Percentiles rank a stretch among this genome's conserved stretches.
Conservation (phyloP, 2,797 vertebrate species). For the Synaphobranchus kaupii region DNA sequence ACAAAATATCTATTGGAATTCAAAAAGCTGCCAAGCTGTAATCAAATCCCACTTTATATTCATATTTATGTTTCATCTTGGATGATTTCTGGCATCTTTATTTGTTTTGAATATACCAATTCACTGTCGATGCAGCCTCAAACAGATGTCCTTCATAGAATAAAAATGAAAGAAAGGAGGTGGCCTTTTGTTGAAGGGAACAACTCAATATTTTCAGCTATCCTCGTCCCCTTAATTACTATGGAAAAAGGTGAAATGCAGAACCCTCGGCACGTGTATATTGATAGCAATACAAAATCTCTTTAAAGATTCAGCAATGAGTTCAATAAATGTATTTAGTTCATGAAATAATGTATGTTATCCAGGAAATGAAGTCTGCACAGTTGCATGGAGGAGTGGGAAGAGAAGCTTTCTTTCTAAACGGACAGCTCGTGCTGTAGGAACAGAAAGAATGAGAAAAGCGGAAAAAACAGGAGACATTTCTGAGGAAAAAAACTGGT, state of each 20-base stretch:
- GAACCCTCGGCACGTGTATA: constrained; percentile 57
- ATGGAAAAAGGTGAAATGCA: constrained; percentile 45
- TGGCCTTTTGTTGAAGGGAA: constrained; percentile 42
- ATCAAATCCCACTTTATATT: not conserved
- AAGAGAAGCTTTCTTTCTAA: not conserved
- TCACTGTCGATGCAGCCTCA: not conserved
- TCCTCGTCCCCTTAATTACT: constrained; percentile 38
- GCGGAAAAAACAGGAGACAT: not conserved
- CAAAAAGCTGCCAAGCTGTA: not conserved
- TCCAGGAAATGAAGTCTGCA: constrained; percentile 35
- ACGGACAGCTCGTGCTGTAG: not conserved
- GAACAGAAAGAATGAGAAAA: not conserved
- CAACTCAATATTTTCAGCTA: constrained; percentile 44
- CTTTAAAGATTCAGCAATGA: constrained; percentile 70
- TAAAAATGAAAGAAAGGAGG: constrained; percentile 41
- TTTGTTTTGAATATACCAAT: not conserved
- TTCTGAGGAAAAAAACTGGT: constrained; percentile 17
- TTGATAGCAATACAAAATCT: constrained; percentile 68
- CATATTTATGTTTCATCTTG: not conserved
- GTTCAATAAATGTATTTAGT: constrained; percentile 55
- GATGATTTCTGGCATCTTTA: not conserved
- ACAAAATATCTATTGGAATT: not conserved
- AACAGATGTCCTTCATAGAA: not conserved
- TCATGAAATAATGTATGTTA: constrained; percentile 60
- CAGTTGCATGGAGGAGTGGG: constrained; percentile 21